Base-by-base conservation (phyloP, 1,140 invertebrate species). In the Palaemon carinicauda region DNA sequence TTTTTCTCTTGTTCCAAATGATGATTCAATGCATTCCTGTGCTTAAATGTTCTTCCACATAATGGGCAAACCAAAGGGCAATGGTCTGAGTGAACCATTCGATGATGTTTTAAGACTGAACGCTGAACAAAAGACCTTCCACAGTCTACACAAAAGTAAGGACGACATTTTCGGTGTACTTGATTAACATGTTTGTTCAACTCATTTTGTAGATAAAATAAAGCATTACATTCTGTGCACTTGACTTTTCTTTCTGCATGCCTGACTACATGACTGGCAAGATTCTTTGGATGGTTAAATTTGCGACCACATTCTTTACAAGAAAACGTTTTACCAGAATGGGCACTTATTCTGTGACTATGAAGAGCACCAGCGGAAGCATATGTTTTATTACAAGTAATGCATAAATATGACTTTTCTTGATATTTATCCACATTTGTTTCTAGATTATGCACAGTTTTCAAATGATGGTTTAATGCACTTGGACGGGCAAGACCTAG, bases 131-230 rank as follows among this genome's bases (percentile, higher is more conserved):
- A 86, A 9, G 84, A 80, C 29, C 84, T 77, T 10, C 84, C 77
- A 65, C 84, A 86, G 24, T 80, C 84, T 3, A 71, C 74, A 80
- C 84, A 86, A 9, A 54, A 21, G 27, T 86, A 86, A 0, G 84
- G 84, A 14, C 84, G 84, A 33, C 84, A 86, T 51, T 65, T 73
- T 3, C 84, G 31, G 19, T 86, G 84, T 2, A 86, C 84, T 52
- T 86, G 84, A 21, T 86, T 86, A 9, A 86, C 53, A 78, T 86
- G 84, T n/a, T 86, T 86, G 21, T 86, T 51, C 7, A 86, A 33
- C 41, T 86, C 77, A 27, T 29, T 71, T 15, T 52, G 77, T 27
- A 80, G 69, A 52, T 78, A 86, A 27, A 86, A 86, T 19, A 14
- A 29, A 15, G 84, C 84, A 15, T 31, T 56, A 31, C 84, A 86